Percentiles rank a stretch among this genome's conserved stretches.
phyloP scores from a whole-genome alignment of 2,888 invertebrate species.

The Drosophila lutescens region DNA sequence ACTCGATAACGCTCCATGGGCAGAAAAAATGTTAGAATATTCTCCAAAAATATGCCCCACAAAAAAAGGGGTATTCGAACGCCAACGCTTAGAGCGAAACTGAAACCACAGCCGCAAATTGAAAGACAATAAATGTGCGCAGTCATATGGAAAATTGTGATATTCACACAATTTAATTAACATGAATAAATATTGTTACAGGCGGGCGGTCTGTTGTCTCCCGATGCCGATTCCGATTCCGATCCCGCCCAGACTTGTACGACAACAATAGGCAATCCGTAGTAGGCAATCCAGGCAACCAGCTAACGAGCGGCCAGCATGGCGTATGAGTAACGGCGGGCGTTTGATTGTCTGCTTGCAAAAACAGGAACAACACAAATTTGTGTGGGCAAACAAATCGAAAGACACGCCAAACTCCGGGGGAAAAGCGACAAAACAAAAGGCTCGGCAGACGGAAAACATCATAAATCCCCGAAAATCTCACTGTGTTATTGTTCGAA shows the following conservation, averaged over 20 bases:
- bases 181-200: constrained; percentile 84
- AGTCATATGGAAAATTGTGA: constrained; percentile 83
- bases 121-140: constrained; percentile 82
- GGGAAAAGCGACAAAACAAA: constrained; percentile 46
- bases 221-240: no score
- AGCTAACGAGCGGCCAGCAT: constrained; percentile 74
- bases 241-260: constrained; percentile 30
- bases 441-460: constrained; percentile 53
- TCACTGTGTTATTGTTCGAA: constrained; percentile 77
- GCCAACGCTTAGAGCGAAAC: constrained; percentile 27
- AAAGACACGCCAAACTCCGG: constrained; percentile 49
- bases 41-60: not conserved
- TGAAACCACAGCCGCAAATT: constrained; percentile 74
- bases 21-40: not conserved
- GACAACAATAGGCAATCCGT: constrained; percentile 29
- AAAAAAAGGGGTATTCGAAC: constrained; percentile 23
- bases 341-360: constrained; percentile 73
- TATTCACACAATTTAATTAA: constrained; percentile 85
- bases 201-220: constrained; percentile 44
- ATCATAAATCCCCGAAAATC: constrained; percentile 79
- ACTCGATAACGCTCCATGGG: no score
- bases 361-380: constrained; percentile 62
- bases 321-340: constrained; percentile 71
- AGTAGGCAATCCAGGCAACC: constrained; percentile 47
- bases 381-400: constrained; percentile 72